Evolutionary conservation across 2,113 vertebrate species (phyloP), one percentile per base, ranked within the genome.

Genomic region (Balaeniceps rex): DNA sequence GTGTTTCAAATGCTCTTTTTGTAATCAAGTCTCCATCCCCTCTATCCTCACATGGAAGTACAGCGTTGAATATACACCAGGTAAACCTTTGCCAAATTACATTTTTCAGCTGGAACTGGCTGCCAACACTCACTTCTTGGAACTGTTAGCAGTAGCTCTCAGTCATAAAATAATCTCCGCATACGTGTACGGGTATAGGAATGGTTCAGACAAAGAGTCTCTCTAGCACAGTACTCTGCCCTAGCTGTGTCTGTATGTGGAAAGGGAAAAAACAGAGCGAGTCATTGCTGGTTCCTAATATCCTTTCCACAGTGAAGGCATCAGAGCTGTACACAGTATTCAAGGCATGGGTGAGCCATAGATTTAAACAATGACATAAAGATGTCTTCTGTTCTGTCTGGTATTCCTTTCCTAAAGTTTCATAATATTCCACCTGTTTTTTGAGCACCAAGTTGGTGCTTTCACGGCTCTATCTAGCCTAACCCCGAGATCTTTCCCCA

Each of bases 281-380:
- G 44, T 65, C 2, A 0, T 36, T 72, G 15, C 21, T 25, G 10
- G 12, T 61, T 83, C 24, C 38, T 80, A 49, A 55, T 68, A 71
- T 22, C 15, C 14, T 44, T 85, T 78, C 58, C 83, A 16, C 0
- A 0, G 28, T 40, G 31, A 69, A 72, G 9, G 7, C 10, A 76
- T 80, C 68, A 61, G 58, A 90, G 7, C 13, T 68, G 26, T 64
- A 64, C 26, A 42, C 2, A 42, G 6, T 54, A 63, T 71, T 84
- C 6, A 83, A 82, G 23, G 4, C 2, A 0, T 26, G 12, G 66
- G 23, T 54, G 42, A 84, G 34, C 2, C 2, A 49, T 24, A 21
- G 19, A 34, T 88, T 91, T 83, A 34, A 90, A 72, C 36, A 76
- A 64, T 31, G 33, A 11, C 24, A 65, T 68, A 47, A 46, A 29